Evolutionary conservation across 2,797 vertebrate genomes (phyloP).

Genomic region (Microtus obscurus): DNA sequence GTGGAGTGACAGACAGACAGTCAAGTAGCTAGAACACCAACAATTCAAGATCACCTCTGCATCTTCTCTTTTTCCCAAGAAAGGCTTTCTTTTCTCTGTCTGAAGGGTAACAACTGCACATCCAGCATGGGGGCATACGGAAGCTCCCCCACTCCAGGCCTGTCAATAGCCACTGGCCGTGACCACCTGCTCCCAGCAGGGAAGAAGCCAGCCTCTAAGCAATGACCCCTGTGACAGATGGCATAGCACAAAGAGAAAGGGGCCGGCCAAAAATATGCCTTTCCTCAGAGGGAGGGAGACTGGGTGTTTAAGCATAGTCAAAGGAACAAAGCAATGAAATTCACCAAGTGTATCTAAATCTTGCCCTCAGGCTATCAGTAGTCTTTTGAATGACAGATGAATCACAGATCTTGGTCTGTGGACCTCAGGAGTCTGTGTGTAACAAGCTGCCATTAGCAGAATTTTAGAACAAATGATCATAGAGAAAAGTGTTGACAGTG

Average conservation of each 20-base stretch:
- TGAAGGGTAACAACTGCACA: constrained; percentile 19
- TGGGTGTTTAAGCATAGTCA: constrained; percentile 63
- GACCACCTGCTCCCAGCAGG: constrained; percentile 81
- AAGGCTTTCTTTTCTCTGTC: constrained; percentile 34
- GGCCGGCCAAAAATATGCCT: constrained; percentile 75
- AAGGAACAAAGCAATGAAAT: constrained; percentile 72
- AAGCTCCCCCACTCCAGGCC: constrained; percentile 29
- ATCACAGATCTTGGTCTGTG: constrained; percentile 60
- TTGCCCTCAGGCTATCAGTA: constrained; percentile 66
- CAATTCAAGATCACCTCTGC: constrained; percentile 5
- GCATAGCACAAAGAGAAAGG: constrained; percentile 73
- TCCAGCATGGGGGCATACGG: constrained; percentile 12
- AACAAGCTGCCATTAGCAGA: constrained; percentile 61
- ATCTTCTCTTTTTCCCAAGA: constrained; percentile 12
- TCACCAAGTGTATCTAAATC: constrained; percentile 70
- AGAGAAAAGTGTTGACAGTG: constrained; percentile 48
- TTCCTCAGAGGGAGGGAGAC: constrained; percentile 57
- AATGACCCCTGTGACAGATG: constrained; percentile 83
- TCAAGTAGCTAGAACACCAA: not conserved
- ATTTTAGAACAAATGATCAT: constrained; percentile 66
- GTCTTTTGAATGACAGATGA: constrained; percentile 70
- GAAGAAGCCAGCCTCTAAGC: constrained; percentile 70
- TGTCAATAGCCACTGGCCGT: constrained; percentile 69
- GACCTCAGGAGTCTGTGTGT: constrained; percentile 22
- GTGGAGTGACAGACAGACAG: not conserved